Percentiles rank a stretch among this genome's conserved stretches.
phyloP scores from a whole-genome alignment of 1,140 invertebrate genomes.

The Heliconius himera region DNA sequence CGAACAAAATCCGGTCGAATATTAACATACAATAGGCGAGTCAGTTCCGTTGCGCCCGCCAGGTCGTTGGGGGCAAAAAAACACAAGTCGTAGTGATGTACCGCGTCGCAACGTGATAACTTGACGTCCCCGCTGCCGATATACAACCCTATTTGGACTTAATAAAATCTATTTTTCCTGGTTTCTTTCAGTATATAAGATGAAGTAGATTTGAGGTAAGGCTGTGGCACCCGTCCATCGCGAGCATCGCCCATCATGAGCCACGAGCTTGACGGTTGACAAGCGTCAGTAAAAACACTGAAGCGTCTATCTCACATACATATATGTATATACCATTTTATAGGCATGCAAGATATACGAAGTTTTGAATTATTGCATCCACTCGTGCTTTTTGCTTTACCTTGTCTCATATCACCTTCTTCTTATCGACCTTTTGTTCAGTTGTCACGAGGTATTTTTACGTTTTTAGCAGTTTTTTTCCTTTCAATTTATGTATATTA shows the following conservation, averaged over 20 bases:
- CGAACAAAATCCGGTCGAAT: slow-evolving; percentile 77
- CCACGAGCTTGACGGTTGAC: slow-evolving; percentile 66
- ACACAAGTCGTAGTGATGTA: slow-evolving; percentile 47
- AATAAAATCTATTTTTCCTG: slow-evolving; percentile 36
- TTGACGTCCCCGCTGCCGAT: slow-evolving; percentile 7
- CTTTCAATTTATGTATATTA: no score
- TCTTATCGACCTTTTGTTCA: slow-evolving; percentile 60
- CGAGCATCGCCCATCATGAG: slow-evolving; percentile 71
- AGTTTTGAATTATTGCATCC: slow-evolving; percentile 71
- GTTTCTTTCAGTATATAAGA: slow-evolving; percentile 18
- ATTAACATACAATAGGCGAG: slow-evolving; percentile 80
- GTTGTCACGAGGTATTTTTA: slow-evolving; percentile 47
- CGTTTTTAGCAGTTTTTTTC: slow-evolving; percentile 29
- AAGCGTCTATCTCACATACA: slow-evolving; percentile 5
- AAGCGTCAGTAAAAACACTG: slow-evolving; percentile 68
- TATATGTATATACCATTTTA: slow-evolving; percentile 8
- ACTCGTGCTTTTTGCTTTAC: slow-evolving; percentile 54
- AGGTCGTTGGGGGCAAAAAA: slow-evolving; percentile 79
- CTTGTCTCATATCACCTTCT: slow-evolving; percentile 47
- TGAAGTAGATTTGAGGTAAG: slow-evolving; percentile 43
- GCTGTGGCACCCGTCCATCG: slow-evolving; percentile 76
- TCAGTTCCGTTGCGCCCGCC: slow-evolving; percentile 76
- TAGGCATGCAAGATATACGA: slow-evolving; percentile 35
- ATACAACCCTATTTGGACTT: slow-evolving; percentile 35
- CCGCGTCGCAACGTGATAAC: slow-evolving; percentile 35